Percentiles rank a stretch among this genome's conserved stretches.
phyloP scores from a whole-genome alignment of 2,888 invertebrate genomes.

The Hyposoter dolosus region DNA sequence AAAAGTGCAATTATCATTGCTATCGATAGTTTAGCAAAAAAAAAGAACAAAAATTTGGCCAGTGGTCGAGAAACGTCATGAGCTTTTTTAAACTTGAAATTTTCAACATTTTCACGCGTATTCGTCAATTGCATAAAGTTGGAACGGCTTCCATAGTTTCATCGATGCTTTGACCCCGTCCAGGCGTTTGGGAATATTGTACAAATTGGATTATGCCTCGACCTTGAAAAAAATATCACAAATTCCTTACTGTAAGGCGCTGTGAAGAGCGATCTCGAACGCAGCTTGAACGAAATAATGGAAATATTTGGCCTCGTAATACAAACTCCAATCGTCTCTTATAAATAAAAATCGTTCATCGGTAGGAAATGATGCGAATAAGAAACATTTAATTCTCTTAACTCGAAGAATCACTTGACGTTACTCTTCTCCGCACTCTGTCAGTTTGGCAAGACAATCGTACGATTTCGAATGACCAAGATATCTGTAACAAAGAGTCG shows the following conservation, averaged over 20 bases:
- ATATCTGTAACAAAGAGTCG: constrained; percentile 73
- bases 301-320: constrained; percentile 32
- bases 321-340: constrained; percentile 28
- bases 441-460: constrained; percentile 79
- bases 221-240: constrained; percentile 70
- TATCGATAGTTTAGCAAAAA: not conserved
- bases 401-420: constrained; percentile 1
- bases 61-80: not conserved
- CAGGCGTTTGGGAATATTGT: not conserved
- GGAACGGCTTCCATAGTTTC: not conserved
- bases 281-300: constrained; percentile 41
- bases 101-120: too few relatives aligned
- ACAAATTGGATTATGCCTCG: constrained; percentile 46
- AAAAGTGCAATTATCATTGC: not conserved
- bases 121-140: not conserved
- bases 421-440: constrained; percentile 77
- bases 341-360: constrained; percentile 28
- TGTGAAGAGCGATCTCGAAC: constrained; percentile 24
- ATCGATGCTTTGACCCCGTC: not conserved
- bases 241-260: constrained; percentile 43
- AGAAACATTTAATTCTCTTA: constrained; percentile 16
- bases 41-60: not conserved
- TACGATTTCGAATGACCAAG: constrained; percentile 80
- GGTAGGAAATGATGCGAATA: constrained; percentile 33
- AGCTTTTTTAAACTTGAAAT: not conserved